Evolutionary conservation across 23 tunicate species (phyloP), one percentile per base, ranked within the genome.

Genomic region (Phallusia fumigata): DNA sequence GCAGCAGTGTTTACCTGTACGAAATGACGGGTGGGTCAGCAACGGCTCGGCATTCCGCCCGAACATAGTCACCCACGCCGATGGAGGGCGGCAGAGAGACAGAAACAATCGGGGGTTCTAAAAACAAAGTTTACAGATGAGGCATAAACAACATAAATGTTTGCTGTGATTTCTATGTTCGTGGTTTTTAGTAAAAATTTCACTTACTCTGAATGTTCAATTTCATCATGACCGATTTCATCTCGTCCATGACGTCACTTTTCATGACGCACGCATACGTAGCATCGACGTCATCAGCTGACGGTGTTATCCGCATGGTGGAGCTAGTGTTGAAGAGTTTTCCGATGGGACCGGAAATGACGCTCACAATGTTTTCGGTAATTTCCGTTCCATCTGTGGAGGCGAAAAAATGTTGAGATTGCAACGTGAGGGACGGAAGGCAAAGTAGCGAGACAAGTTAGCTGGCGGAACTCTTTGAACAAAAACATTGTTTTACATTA

Each of bases 1-100:
- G n/a, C n/a, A n/a, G n/a, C n/a, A n/a, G n/a, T n/a, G n/a, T 82
- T 81, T 28, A 92, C 97, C 84, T 84, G 86, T 92, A 92, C 40
- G 88, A 79, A 31, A 51, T 80, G 18, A 89, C 91, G 30, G 97
- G 91, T 26, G 91, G 91, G 28, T 83, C 80, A 21, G 88, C 85
- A 36, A 15, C 45, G 12, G 91, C 81, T 18, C 79, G 76, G 36
- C 97, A 92, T 53, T 75, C 76, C 5, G 88, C 91, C 32, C 36
- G 34, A 8, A 92, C 78, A 52, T 74, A 24, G 32, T 76, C 91
- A 13, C 88, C 88, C 64, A 83, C 97, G 18, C 53, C 19, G 0
- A 92, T 80, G 22, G 34, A 30, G 19, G 69, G 65, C 35, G 91
- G 76, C 33, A 92, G 24, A 30, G 73, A 30, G 31, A 86, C 80